Percentiles rank a stretch among this genome's conserved stretches.
These are phyloP conservation scores for Cavia aperea DNA, from an alignment of 2,113 vertebrate genomes.

Conservation along the genomic window DNA sequence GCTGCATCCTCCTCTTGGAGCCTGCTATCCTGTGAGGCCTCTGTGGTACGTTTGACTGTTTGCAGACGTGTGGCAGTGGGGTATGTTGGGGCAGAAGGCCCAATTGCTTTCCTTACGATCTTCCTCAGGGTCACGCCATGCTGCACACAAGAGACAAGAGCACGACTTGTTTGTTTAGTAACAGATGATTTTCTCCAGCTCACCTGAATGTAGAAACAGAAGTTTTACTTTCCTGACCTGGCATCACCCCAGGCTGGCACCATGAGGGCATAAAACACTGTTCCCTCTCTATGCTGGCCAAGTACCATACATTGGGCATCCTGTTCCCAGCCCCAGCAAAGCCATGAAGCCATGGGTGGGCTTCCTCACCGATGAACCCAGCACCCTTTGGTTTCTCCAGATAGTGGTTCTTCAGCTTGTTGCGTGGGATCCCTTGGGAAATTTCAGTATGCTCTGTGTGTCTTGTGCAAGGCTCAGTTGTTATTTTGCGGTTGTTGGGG, in stretches of 20 bases:
- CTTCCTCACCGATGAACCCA: not conserved
- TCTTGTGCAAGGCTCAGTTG: not conserved
- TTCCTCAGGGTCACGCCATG: not conserved
- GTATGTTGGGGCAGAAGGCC: not conserved
- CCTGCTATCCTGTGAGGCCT: fast-evolving
- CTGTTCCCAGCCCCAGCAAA: not conserved
- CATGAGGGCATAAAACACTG: not conserved
- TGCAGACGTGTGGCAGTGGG: not conserved
- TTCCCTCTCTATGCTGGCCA: not conserved
- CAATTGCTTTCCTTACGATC: not conserved
- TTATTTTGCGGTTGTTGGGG: not conserved
- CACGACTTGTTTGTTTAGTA: not conserved
- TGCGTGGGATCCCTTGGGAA: not conserved
- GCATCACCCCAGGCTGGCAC: not conserved
- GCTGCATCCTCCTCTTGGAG: not conserved
- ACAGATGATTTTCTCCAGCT: not conserved
- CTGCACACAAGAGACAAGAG: not conserved
- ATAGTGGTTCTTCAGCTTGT: not conserved
- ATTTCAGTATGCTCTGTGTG: not conserved
- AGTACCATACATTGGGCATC: not conserved
- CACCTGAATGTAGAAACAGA: not conserved
- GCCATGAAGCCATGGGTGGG: not conserved
- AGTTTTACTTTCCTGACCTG: not conserved
- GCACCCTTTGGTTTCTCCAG: not conserved
- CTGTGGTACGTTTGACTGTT: not conserved